Percentiles rank a stretch among this genome's conserved stretches.
Conservation (phyloP, 1,140 invertebrate species). For the Chlorops oryzae region DNA sequence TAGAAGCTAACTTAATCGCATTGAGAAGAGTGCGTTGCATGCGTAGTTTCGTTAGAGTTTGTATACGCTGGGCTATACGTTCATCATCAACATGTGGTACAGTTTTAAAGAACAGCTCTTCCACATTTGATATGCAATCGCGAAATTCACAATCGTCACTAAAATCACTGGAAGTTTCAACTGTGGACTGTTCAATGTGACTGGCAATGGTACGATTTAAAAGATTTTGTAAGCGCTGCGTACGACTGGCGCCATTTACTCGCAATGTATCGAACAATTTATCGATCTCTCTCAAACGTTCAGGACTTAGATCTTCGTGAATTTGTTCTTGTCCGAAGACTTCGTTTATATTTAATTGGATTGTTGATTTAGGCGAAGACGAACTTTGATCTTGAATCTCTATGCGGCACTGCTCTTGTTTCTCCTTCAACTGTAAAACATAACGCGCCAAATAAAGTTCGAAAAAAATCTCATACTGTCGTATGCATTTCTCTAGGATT, state of each 20-base stretch:
- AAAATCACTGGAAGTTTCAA: background rate
- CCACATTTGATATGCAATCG: constrained; percentile 5
- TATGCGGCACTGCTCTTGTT: constrained; percentile 25
- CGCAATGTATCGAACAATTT: constrained; percentile 35
- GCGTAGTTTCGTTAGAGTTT: constrained; percentile 30
- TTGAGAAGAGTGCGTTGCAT: constrained; percentile 49
- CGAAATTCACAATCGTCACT: constrained; percentile 16
- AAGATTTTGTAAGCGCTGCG: constrained; percentile 32
- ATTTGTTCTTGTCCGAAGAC: constrained; percentile 37
- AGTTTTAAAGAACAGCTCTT: background rate
- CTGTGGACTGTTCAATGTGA: background rate
- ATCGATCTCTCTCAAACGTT: constrained; percentile 34
- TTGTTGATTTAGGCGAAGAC: too few species aligned
- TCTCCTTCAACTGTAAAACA: constrained; percentile 25
- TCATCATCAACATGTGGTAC: constrained; percentile 11
- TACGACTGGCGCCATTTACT: constrained; percentile 35
- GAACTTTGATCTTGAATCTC: constrained; percentile 33
- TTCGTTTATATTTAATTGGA: too few species aligned
- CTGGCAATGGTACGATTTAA: constrained; percentile 28
- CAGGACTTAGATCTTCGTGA: constrained; percentile 27
- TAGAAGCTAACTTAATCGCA: constrained; percentile 60
- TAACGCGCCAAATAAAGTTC: constrained; percentile 39
- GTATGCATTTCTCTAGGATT: constrained; percentile 58
- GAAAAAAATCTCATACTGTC: constrained; percentile 61
- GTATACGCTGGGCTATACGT: constrained; percentile 18